Base-by-base conservation (phyloP, 2,113 vertebrate species). In the Daphoenositta chrysoptera region DNA sequence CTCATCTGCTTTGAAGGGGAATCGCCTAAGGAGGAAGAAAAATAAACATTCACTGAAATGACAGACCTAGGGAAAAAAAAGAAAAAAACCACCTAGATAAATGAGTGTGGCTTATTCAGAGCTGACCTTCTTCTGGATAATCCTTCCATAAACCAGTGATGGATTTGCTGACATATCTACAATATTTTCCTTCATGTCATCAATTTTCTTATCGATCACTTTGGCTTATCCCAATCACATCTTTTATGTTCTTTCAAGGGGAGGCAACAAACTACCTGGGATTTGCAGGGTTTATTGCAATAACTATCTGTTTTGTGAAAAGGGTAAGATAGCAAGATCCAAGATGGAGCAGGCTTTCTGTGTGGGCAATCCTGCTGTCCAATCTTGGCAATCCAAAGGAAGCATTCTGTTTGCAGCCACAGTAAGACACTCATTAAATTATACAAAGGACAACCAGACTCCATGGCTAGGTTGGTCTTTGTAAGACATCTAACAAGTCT, bases 11-110 rank as follows among this genome's bases (percentile, higher is more conserved):
- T 97, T 54, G 96, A 92, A 76, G 93, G 30, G 21, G 90, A 90
- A 79, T 98, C 95, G 20, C 98, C 98, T 98, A 60, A 35, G 51
- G 33, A 86, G 39, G 30, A 81, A 95, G 18, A 82, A 92, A 94
- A 86, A 77, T 1, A 87, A 78, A 86, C 12, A 60, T 37, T 60
- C 56, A 39, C 63, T n/a, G 40, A 77, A 90, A 69, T 47, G 26
- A 60, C 7, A 71, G 7, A 61, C 7, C 7, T 14, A 3, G 6
- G 9, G 4, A 5, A 4, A 44, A 73, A 28, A 50, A 24, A 8
- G 7, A 4, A 40, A 1, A 37, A 44, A 64, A 66, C 17, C 16
- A 70, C 20, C 5, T 18, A 77, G 71, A 58, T 50, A 93, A 88
- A 10, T 33, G 27, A 58, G 19, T 20, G 15, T 66, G 45, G 13